Percentiles rank a stretch among this genome's conserved stretches.
These are phyloP conservation scores for Gavialis gangeticus DNA, from an alignment of 2,113 vertebrate species.

Conservation along the genomic window DNA sequence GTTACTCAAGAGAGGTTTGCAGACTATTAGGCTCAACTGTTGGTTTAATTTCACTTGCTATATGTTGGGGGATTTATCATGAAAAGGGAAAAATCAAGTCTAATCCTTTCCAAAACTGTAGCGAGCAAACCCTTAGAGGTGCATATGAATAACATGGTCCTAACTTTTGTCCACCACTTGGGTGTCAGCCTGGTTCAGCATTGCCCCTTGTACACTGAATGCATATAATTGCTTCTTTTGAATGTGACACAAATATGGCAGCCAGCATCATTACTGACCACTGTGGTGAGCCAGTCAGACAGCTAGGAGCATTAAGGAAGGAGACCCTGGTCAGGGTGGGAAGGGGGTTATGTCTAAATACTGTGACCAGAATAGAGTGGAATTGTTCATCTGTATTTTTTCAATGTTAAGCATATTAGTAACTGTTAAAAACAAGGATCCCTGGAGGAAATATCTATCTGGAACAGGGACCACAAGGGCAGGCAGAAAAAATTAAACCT, in stretches of 20 bases:
- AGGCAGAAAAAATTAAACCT: background rate
- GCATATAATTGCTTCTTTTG: background rate
- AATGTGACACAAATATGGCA: background rate
- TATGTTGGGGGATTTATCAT: background rate
- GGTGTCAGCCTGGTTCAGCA: background rate
- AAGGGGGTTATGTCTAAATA: background rate
- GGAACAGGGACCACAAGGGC: background rate
- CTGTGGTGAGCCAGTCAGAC: background rate
- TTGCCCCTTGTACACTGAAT: background rate
- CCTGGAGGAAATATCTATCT: background rate
- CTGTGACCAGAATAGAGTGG: background rate
- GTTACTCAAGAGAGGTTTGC: background rate
- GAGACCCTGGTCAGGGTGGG: background rate
- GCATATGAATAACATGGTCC: background rate
- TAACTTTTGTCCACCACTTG: background rate
- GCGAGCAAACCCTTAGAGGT: background rate
- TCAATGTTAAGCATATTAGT: background rate
- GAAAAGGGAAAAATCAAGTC: background rate
- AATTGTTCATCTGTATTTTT: background rate
- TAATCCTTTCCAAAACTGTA: background rate
- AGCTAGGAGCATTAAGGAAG: background rate
- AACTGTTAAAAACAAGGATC: fast-evolving
- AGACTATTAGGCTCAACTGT: background rate
- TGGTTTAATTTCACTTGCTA: background rate
- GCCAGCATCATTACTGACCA: background rate